Conservation (phyloP, 2,888 invertebrate genomes). For the Ochropleura leucogaster region DNA sequence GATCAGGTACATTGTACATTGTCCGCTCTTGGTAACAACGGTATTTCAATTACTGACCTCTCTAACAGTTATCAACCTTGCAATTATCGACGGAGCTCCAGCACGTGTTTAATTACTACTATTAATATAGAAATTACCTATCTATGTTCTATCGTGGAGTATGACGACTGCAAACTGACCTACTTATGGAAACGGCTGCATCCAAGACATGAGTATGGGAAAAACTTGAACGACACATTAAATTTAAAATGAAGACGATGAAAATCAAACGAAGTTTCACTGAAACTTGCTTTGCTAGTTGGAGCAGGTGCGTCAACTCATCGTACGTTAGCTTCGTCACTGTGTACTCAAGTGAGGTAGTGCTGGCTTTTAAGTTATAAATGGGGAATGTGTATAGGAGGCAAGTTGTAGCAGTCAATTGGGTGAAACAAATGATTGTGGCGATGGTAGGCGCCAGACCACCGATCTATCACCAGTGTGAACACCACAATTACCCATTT, state of each 20-base stretch:
- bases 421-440: conserved; percentile 60
- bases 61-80: conserved; percentile 54
- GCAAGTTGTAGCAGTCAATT: conserved; percentile 59
- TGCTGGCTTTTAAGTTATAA: conserved; percentile 46
- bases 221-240: conserved; percentile 17
- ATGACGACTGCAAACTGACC: conserved; percentile 45
- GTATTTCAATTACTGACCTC: conserved; percentile 57
- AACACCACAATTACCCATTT: conserved; percentile 63
- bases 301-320: conserved; percentile 19
- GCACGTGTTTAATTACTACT: conserved; percentile 57
- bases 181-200: conserved; percentile 39
- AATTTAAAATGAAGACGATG: conserved; percentile 28
- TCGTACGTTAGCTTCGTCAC: conserved; percentile 16
- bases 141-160: conserved; percentile 38
- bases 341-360: conserved; percentile 10
- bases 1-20: conserved; percentile 46
- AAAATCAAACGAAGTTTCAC: conserved; percentile 25
- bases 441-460: conserved; percentile 42
- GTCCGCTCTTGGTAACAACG: conserved; percentile 43
- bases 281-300: conserved; percentile 3
- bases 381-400: conserved; percentile 49
- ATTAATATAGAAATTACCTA: conserved; percentile 62
- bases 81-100: conserved; percentile 56
- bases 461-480: conserved; percentile 50
- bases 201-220: conserved; percentile 28